Conservation (phyloP, 2,888 invertebrate genomes). For the Drosophila demipolita region DNA sequence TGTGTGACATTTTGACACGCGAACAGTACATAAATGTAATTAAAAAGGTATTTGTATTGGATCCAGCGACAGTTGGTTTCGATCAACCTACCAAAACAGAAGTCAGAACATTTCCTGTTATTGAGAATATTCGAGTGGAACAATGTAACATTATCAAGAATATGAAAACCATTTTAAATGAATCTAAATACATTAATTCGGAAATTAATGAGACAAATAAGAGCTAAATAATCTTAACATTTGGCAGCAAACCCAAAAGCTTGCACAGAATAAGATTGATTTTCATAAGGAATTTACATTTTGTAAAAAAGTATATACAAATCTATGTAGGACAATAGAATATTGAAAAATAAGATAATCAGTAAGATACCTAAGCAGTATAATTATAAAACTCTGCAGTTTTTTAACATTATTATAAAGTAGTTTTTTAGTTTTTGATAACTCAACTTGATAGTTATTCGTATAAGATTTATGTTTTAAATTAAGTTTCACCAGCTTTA, state of each 20-base stretch:
- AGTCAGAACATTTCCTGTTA: constrained; percentile 34
- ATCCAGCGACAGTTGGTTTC: constrained; percentile 24
- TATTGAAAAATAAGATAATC: not conserved
- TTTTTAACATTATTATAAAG: not conserved
- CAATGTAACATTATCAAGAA: constrained; percentile 6
- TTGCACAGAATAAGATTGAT: not conserved
- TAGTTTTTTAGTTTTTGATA: not conserved
- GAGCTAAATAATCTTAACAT: not conserved
- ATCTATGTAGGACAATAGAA: fast-evolving
- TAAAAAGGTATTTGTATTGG: constrained; percentile 43
- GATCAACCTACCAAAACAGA: constrained; percentile 20
- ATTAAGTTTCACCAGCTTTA: not conserved
- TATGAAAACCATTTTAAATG: not conserved
- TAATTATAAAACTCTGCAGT: not conserved
- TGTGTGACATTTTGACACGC: constrained; percentile 47
- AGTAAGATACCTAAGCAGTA: not conserved
- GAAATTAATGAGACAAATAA: not conserved
- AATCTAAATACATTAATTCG: not conserved
- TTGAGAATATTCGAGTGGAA: constrained; percentile 35
- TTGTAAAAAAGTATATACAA: not conserved
- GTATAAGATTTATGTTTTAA: not conserved
- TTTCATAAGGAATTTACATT: not conserved
- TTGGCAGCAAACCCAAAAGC: not conserved
- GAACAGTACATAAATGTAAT: constrained; percentile 62
- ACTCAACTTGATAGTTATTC: not conserved